These are phyloP conservation scores for Rhopalosiphum padi DNA, from an alignment of 1,140 invertebrate genomes.

Conservation along the genomic window DNA sequence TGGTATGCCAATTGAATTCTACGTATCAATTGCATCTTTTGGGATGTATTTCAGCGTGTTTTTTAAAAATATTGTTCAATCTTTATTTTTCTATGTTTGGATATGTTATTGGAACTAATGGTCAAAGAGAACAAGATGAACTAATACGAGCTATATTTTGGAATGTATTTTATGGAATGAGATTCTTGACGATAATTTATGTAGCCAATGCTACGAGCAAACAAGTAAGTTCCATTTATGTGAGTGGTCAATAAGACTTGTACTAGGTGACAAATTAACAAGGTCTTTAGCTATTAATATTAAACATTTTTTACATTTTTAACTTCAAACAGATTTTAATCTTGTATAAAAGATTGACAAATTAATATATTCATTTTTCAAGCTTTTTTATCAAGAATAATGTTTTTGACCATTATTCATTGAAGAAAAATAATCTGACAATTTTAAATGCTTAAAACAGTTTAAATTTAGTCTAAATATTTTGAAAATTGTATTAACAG, in stretches of 20 bases:
- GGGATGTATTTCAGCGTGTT: conserved; percentile 58
- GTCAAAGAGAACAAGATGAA: conserved; percentile 47
- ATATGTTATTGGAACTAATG: conserved; percentile 58
- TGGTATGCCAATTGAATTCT: conserved; percentile 58
- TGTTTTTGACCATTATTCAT: no score
- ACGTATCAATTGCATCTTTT: conserved; percentile 60
- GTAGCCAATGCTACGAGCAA: conserved; percentile 57
- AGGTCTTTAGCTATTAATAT: no score
- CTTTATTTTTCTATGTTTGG: conserved; percentile 61
- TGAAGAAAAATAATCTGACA: no score
- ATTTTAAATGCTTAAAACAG: no score
- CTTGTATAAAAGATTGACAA: no score
- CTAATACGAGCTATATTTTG: conserved; percentile 58
- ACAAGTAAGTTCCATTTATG: conserved; percentile 47
- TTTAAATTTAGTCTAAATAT: no score
- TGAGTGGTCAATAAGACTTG: background rate
- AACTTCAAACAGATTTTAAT: no score
- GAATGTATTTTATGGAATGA: conserved; percentile 59
- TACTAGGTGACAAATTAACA: no score
- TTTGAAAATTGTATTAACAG: no score
- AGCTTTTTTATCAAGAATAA: no score
- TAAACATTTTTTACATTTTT: no score
- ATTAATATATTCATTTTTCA: no score
- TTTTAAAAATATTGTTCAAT: conserved; percentile 60
- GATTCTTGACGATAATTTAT: conserved; percentile 58